Evolutionary conservation across 2,888 invertebrate genomes (phyloP), one percentile per base, ranked within the genome.

Genomic region (Spodoptera picta): DNA sequence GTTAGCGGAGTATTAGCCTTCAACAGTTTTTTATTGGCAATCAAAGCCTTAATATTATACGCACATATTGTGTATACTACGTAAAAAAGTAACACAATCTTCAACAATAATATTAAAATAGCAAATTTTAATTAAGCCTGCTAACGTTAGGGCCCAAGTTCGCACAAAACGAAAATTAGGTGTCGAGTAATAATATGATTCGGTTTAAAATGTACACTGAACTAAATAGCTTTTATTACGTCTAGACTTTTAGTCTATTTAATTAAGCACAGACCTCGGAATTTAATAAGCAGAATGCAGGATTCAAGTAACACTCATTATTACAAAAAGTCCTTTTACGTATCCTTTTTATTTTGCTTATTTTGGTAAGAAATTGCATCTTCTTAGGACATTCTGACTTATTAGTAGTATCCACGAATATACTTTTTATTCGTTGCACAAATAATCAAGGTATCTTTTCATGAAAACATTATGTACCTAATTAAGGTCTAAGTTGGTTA

Each of bases 211-310:
- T 51, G 51, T n/a, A 53, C 36, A 49, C 11, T 36, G 47, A 12
- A 49, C 23, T 60, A 57, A 59, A 56, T 19, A 58, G 41, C 2
- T 68, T 61, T 75, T 62, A 68, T 73, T 43, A 62, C 42, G 77
- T 77, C 77, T 77, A 77, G 77, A 77, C 77, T 27, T 44, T 27
- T 55, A 47, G 53, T 70, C 11, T 59, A 51, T 58, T 64, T 61
- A 52, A 59, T 53, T 60, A 76, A 65, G 41, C 43, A 59, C 63
- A 51, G n/a, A 49, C 46, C 51, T 65, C 36, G 43, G 63, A 62
- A 67, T 63, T 76, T 70, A 76, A 73, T 76, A 69, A 69, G 23
- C 49, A 31, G 9, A 60, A 70, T 72, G 72, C 66, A 61, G 46
- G 43, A 27, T 56, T 19, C 12, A 43, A 46, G 48, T 48, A 42